Evolutionary conservation across 2,888 invertebrate genomes (phyloP), one percentile per base, ranked within the genome.

Genomic region (Rotaria magnacalcarata): DNA sequence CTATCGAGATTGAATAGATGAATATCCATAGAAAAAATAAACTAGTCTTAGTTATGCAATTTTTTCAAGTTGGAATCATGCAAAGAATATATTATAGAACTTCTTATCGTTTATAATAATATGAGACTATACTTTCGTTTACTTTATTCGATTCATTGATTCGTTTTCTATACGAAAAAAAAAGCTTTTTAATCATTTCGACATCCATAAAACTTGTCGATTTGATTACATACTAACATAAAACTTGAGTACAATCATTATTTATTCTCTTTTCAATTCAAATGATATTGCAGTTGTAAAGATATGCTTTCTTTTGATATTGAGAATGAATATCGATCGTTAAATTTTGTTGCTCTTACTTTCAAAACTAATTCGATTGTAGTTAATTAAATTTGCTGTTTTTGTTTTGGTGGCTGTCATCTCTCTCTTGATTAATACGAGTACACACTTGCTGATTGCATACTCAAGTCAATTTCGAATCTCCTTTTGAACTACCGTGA

Each of bases 201-300:
- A 67, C 67, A 41, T 67, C 67, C 67, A 67, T 67, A 67, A 67
- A 67, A 67, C 19, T 27, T 67, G 16, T 67, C 34, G 11, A 67
- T 67, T 67, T 67, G 67, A 67, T 67, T 67, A 34, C 34, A 67
- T 41, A 19, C 41, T 14, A 67, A 67, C 67, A 67, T 67, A 67
- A 67, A 67, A 67, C 67, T 67, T 67, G 67, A 67, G 67, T 27
- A 19, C 14, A 67, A 67, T 67, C 34, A 67, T 67, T 67, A 67
- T 67, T 67, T 67, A 67, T 27, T 67, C 34, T 52, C 24, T 67
- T 67, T 67, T 67, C 34, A 67, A 67, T 67, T 34, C 16, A 41
- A 11, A 67, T 19, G 67, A 67, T 67, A 67, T 67, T 67, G 19
- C 16, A 67, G 67, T 41, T 67, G 24, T 67, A 67, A 67, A 67